Evolutionary conservation across 2,888 invertebrate genomes (phyloP).

Genomic region (Lepidochitona cinerea): DNA sequence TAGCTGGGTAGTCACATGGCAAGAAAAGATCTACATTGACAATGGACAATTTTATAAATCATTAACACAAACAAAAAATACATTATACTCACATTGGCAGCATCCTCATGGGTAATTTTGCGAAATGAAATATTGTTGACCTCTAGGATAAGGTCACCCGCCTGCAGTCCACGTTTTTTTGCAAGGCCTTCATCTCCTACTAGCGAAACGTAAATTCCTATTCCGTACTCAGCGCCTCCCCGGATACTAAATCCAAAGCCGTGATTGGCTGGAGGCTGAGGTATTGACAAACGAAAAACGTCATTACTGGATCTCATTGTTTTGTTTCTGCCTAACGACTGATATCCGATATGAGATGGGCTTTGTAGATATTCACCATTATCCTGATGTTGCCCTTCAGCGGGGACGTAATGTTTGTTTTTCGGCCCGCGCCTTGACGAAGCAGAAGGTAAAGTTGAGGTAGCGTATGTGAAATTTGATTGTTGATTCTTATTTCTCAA

Average conservation of each 20-base stretch:
- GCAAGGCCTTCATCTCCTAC: slow-evolving; percentile 95
- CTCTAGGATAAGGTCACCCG: slow-evolving; percentile 92
- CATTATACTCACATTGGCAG: slow-evolving; percentile 53
- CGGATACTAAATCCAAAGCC: slow-evolving; percentile 94
- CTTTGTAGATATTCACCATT: too few relatives aligned
- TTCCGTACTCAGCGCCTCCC: slow-evolving; percentile 93
- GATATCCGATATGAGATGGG: too few relatives aligned
- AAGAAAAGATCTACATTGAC: too few relatives aligned
- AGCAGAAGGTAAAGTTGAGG: not conserved
- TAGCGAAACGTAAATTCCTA: slow-evolving; percentile 95
- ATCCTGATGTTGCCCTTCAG: not conserved
- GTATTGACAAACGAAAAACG: slow-evolving; percentile 23
- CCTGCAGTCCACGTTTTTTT: slow-evolving; percentile 81
- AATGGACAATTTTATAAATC: not conserved
- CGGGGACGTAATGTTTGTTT: too few relatives aligned
- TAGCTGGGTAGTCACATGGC: too few relatives aligned
- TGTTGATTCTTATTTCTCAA: not conserved
- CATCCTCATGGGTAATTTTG: slow-evolving; percentile 61
- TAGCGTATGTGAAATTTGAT: not conserved
- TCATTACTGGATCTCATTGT: not conserved
- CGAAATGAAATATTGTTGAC: slow-evolving; percentile 91
- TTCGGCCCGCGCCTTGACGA: too few relatives aligned
- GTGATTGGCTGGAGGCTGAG: slow-evolving; percentile 24
- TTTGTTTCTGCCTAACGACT: not conserved
- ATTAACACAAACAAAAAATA: not conserved